Evolutionary conservation across 2,113 vertebrate species (phyloP).

Genomic region (Oncorhynchus mykiss): DNA sequence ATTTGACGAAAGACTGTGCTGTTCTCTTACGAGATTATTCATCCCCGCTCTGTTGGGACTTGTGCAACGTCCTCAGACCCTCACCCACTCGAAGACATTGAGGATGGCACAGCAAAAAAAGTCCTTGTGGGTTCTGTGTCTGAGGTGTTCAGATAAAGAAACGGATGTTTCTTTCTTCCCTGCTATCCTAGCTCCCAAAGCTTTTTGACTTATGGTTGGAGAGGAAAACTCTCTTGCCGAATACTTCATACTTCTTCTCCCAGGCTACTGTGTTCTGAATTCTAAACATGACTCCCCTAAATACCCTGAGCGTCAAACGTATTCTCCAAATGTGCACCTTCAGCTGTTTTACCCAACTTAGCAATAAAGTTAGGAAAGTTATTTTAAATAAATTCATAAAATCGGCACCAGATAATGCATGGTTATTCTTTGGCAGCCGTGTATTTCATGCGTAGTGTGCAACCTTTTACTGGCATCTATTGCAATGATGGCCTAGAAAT

Average conservation of each 20-base stretch:
- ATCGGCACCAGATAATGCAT: no score
- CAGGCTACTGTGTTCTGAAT: neutral
- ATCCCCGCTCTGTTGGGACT: conserved; percentile 50
- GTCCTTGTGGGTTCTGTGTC: conserved; percentile 46
- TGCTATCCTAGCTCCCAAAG: conserved; percentile 47
- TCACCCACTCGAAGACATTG: conserved; percentile 32
- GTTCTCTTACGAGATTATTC: conserved; percentile 60
- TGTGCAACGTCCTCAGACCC: conserved; percentile 45
- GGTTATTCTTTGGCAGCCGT: no score
- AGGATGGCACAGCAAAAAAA: conserved; percentile 28
- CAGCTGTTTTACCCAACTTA: no score
- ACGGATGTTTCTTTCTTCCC: conserved; percentile 58
- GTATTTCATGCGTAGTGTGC: no score
- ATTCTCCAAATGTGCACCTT: neutral
- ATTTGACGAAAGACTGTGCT: conserved; percentile 51
- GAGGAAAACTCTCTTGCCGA: conserved; percentile 32
- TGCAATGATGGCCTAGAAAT: no score
- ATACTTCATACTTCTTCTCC: conserved; percentile 42
- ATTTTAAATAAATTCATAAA: no score
- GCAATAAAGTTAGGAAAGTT: no score
- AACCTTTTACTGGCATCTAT: no score
- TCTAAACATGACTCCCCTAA: neutral
- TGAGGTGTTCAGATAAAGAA: conserved; percentile 56
- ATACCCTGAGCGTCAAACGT: neutral
- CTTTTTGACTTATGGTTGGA: conserved; percentile 35